These are phyloP conservation scores for Anolis sagrei DNA, from an alignment of 2,113 vertebrate species.

Conservation along the genomic window DNA sequence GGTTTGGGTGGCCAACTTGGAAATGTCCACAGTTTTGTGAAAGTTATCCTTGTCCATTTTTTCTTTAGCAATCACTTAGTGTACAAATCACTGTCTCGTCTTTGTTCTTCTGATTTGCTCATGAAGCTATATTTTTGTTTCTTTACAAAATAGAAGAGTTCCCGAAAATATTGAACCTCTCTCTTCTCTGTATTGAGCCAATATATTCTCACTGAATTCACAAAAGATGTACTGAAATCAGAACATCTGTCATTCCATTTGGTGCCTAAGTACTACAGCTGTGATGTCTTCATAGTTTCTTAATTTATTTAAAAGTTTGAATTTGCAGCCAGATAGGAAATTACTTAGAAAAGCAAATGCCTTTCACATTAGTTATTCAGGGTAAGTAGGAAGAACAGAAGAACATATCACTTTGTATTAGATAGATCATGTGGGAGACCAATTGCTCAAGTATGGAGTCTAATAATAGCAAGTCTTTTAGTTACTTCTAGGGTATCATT, in stretches of 20 bases:
- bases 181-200: neutral
- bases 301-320: constrained; percentile 1
- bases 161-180: neutral
- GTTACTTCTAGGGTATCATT: constrained; percentile 38
- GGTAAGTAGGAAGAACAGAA: constrained; percentile 17
- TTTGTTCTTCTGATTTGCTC: neutral
- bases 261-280: constrained; percentile 1
- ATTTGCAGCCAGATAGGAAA: constrained; percentile 6
- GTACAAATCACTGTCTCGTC: neutral
- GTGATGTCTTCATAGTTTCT: neutral
- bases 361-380: constrained; percentile 13
- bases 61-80: neutral
- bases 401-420: neutral
- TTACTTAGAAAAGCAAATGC: constrained; percentile 31
- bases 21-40: neutral
- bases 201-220: neutral
- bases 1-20: neutral
- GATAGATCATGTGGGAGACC: constrained; percentile 2
- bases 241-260: neutral
- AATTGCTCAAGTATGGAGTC: constrained; percentile 24
- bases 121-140: neutral
- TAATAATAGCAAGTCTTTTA: constrained; percentile 46
- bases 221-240: neutral
- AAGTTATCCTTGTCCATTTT: neutral
- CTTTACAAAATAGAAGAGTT: neutral